Base-by-base conservation (phyloP, 2,888 invertebrate species). In the Cosmopolites sordidus region DNA sequence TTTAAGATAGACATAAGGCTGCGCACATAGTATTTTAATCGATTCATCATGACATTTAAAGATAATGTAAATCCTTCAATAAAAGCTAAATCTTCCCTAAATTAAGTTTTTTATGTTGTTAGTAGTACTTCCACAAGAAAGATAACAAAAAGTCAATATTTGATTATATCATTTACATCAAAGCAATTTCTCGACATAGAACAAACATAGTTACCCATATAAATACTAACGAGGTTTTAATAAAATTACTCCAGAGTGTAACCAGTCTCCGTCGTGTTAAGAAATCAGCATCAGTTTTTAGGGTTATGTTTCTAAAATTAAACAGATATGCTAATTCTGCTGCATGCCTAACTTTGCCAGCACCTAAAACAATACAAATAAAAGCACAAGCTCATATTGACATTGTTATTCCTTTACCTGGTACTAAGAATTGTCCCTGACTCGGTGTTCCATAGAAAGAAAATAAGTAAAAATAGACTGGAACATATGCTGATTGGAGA, bases 161-260 rank as follows among this genome's bases (percentile, higher is more conserved):
- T n/a, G n/a, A n/a, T n/a, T n/a, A n/a, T n/a, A n/a, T n/a, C n/a
- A n/a, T n/a, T n/a, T n/a, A n/a, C n/a, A n/a, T n/a, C n/a, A n/a
- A n/a, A n/a, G n/a, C n/a, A n/a, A n/a, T n/a, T n/a, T n/a, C n/a
- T n/a, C n/a, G n/a, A n/a, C n/a, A n/a, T n/a, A n/a, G n/a, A n/a
- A n/a, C n/a, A n/a, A n/a, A n/a, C n/a, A n/a, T n/a, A n/a, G n/a
- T n/a, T n/a, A n/a, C n/a, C n/a, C n/a, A n/a, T n/a, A n/a, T n/a
- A n/a, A n/a, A n/a, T 45, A 39, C 73, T 70, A 66, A 80, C 74
- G 79, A 77, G 61, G 68, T 69, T 64, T 78, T 79, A 0, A 83
- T 84, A 67, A 85, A 85, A 62, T 84, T 82, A 0, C 82, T 78
- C 83, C 84, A 65, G 5, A 64, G 48, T 43, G 48, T 61, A 1